These are phyloP conservation scores for Capricornis sumatraensis DNA, from an alignment of 2,113 vertebrate species.

Conservation along the genomic window DNA sequence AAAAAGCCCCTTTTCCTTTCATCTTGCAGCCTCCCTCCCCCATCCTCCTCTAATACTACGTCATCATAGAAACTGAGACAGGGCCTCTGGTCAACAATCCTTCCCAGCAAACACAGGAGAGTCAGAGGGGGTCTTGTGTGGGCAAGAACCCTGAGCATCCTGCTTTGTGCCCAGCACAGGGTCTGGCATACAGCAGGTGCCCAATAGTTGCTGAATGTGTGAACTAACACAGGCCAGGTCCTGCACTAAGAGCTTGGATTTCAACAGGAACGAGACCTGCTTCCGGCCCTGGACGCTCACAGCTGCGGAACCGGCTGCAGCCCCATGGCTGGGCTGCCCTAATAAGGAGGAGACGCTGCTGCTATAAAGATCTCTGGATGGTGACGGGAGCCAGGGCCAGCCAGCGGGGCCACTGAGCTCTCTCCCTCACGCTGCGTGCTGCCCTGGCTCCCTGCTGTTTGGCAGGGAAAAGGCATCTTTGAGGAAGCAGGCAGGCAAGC, in stretches of 20 bases:
- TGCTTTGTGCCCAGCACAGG: not conserved
- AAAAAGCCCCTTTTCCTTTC: slow-evolving; percentile 12
- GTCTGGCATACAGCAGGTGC: not conserved
- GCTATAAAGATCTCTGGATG: not conserved
- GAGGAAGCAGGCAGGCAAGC: not conserved
- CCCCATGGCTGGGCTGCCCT: not conserved
- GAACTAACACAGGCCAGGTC: not conserved
- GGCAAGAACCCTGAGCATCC: accelerated
- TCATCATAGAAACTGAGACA: not conserved
- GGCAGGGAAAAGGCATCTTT: slow-evolving; percentile 12
- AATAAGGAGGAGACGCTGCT: not conserved
- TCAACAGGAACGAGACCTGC: not conserved
- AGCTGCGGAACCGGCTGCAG: not conserved
- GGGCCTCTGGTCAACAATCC: not conserved
- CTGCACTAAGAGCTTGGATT: not conserved
- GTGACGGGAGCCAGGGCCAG: not conserved
- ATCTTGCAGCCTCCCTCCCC: not conserved
- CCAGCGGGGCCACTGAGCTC: not conserved
- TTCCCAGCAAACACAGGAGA: not conserved
- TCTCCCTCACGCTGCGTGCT: not conserved
- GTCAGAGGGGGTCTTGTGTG: not conserved
- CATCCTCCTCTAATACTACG: not conserved
- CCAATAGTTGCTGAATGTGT: not conserved
- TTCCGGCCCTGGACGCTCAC: not conserved
- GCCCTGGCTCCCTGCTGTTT: not conserved